A percentile compares a stretch with the other conserved stretches of the same genome.
phyloP scores from a whole-genome alignment of 92 coral and sea anemone genomes.

The Hydrozoanthus gracilis region DNA sequence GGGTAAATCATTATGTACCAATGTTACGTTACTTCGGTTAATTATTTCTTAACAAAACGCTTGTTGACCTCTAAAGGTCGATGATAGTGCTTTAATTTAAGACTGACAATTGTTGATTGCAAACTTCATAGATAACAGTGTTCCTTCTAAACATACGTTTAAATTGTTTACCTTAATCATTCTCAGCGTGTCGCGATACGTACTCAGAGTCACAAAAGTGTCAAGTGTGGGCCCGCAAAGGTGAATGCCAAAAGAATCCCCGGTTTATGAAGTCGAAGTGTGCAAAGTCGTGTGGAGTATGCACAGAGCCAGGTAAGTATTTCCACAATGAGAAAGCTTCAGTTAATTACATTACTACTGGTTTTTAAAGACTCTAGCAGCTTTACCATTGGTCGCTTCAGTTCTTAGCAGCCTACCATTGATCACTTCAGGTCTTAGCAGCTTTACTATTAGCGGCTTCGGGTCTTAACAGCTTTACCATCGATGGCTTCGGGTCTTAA shows the following conservation, averaged over 20 bases:
- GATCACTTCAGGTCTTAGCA: too few relatives aligned
- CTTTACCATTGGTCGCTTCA: neutral
- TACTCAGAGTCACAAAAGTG: conserved; percentile 16
- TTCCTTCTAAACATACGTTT: neutral
- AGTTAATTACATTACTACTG: neutral
- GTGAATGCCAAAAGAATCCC: conserved; percentile 10
- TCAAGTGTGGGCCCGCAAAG: conserved; percentile 10
- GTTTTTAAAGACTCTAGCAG: neutral
- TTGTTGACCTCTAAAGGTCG: too few relatives aligned
- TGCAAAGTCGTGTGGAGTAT: conserved; percentile 22
- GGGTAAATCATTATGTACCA: too few relatives aligned
- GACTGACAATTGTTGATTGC: too few relatives aligned
- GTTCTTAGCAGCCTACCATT: too few relatives aligned
- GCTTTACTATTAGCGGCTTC: neutral
- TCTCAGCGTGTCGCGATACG: conserved; percentile 32
- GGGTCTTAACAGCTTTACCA: neutral
- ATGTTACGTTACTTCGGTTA: too few relatives aligned
- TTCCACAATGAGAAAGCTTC: neutral
- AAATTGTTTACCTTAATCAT: too few relatives aligned
- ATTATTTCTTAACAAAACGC: too few relatives aligned
- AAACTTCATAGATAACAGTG: too few relatives aligned
- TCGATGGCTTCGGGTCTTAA: neutral
- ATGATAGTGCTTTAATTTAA: too few relatives aligned
- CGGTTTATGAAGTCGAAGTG: conserved; percentile 4
- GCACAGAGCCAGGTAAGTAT: conserved; percentile 13